Evolutionary conservation across 2,888 invertebrate species (phyloP).

Genomic region (Venusia cambrica): DNA sequence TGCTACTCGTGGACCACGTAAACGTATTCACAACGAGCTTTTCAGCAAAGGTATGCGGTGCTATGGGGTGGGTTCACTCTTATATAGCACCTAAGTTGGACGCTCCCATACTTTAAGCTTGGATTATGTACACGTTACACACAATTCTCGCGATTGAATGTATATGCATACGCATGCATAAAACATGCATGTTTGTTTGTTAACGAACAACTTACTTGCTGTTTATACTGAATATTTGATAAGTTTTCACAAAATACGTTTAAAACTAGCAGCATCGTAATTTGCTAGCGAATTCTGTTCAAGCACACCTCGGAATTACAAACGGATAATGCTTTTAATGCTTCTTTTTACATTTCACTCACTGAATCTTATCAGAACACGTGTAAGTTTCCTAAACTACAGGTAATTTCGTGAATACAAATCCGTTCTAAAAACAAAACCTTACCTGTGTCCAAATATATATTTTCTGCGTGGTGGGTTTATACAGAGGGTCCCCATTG

Average conservation of each 20-base stretch:
- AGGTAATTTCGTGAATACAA: constrained; percentile 14
- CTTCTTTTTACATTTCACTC: constrained; percentile 27
- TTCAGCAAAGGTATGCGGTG: constrained; percentile 51
- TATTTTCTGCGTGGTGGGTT: constrained; percentile 78
- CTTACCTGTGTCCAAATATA: constrained; percentile 71
- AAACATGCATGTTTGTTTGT: neutral
- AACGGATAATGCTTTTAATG: constrained; percentile 25
- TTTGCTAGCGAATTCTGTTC: constrained; percentile 4
- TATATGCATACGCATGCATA: neutral
- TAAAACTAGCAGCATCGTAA: constrained; percentile 6
- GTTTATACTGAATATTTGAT: constrained; percentile 12
- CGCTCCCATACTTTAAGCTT: constrained; percentile 25
- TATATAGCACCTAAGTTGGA: constrained; percentile 50
- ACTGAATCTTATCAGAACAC: constrained; percentile 30
- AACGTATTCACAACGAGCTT: constrained; percentile 48
- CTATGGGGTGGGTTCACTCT: constrained; percentile 44
- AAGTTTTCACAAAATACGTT: constrained; percentile 1
- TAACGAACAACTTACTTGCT: constrained; percentile 19
- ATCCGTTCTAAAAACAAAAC: constrained; percentile 10
- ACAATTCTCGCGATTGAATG: neutral
- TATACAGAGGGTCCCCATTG: constrained; percentile 69
- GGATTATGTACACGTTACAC: constrained; percentile 12
- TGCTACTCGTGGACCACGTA: constrained; percentile 10
- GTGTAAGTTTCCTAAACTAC: constrained; percentile 24
- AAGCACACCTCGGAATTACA: constrained; percentile 13